phyloP scores from a whole-genome alignment of 2,113 vertebrate species.

The Poeciliopsis prolifica region DNA sequence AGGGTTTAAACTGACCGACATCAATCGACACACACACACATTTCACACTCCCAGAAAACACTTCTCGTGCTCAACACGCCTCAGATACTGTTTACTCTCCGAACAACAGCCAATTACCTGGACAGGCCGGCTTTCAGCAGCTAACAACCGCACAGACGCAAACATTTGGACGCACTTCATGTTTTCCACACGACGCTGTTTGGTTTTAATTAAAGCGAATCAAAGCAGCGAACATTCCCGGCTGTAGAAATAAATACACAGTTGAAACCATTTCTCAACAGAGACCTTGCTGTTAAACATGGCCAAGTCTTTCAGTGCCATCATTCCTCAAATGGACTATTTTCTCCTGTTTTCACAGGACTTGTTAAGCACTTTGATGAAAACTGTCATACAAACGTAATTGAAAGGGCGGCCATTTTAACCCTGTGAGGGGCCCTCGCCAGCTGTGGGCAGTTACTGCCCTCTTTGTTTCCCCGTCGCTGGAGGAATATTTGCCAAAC shows the following conservation, averaged over 20 bases:
- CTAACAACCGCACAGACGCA: conserved; percentile 30
- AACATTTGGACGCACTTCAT: conserved; percentile 46
- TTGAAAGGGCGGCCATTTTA: background rate
- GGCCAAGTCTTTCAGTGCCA: conserved; percentile 13
- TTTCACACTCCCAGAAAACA: conserved; percentile 21
- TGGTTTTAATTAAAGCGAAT: conserved; percentile 42
- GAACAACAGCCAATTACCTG: conserved; percentile 59
- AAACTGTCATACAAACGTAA: conserved; percentile 8
- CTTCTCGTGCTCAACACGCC: conserved; percentile 66
- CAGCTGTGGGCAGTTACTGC: conserved; percentile 1
- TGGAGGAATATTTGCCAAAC: conserved; percentile 12
- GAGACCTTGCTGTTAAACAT: conserved; percentile 21
- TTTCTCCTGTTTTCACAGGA: conserved; percentile 10
- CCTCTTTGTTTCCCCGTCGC: background rate
- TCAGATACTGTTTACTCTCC: conserved; percentile 61
- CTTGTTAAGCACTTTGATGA: conserved; percentile 22
- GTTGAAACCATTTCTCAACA: conserved; percentile 20
- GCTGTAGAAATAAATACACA: conserved; percentile 23
- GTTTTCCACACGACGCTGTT: conserved; percentile 26
- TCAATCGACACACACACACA: conserved; percentile 36
- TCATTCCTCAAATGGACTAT: conserved; percentile 30
- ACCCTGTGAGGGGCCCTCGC: background rate
- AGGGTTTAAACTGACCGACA: conserved; percentile 58
- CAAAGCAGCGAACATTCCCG: conserved; percentile 34
- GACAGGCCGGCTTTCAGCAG: conserved; percentile 49